A percentile compares a stretch with the other conserved stretches of the same genome.
Evolutionary conservation across 2,888 invertebrate species (phyloP).

Genomic region (Noctua fimbriata): DNA sequence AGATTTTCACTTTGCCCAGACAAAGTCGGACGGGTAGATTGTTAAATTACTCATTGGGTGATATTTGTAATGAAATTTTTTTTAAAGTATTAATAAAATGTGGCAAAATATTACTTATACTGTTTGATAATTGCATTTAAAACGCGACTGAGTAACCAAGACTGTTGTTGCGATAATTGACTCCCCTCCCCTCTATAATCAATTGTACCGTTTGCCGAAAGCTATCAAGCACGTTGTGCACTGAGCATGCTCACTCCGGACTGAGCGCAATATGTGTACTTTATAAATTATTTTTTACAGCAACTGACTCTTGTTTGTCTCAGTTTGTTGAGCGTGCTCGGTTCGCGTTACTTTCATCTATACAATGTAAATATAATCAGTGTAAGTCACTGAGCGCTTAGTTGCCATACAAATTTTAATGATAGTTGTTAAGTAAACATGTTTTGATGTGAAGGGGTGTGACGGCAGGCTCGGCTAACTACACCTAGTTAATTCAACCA

Average conservation of each 20-base stretch:
- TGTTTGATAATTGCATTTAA: slow-evolving; percentile 81
- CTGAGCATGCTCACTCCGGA: slow-evolving; percentile 35
- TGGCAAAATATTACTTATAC: slow-evolving; percentile 81
- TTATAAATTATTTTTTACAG: slow-evolving; percentile 59
- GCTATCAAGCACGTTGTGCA: slow-evolving; percentile 27
- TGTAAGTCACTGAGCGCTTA: slow-evolving; percentile 86
- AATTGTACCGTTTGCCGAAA: slow-evolving; percentile 56
- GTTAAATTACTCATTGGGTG: slow-evolving; percentile 87
- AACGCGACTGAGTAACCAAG: slow-evolving; percentile 82
- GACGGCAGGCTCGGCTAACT: slow-evolving; percentile 59
- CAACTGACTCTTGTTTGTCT: slow-evolving; percentile 40
- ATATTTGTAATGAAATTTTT: slow-evolving; percentile 83
- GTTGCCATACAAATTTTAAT: slow-evolving; percentile 89
- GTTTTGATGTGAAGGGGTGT: slow-evolving; percentile 70
- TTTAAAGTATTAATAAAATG: slow-evolving; percentile 84
- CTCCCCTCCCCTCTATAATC: slow-evolving; percentile 65
- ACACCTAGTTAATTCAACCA: slow-evolving; percentile 1
- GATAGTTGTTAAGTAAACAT: slow-evolving; percentile 85
- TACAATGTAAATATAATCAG: slow-evolving; percentile 87
- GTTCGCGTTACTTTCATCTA: slow-evolving; percentile 56
- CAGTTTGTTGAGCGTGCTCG: slow-evolving; percentile 43
- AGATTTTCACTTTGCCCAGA: slow-evolving; percentile 80
- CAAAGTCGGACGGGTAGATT: slow-evolving; percentile 77
- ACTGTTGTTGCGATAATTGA: slow-evolving; percentile 84
- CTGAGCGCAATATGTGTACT: slow-evolving; percentile 28